phyloP scores from a whole-genome alignment of 1,140 invertebrate species.

The Muscidifurax raptorellus region DNA sequence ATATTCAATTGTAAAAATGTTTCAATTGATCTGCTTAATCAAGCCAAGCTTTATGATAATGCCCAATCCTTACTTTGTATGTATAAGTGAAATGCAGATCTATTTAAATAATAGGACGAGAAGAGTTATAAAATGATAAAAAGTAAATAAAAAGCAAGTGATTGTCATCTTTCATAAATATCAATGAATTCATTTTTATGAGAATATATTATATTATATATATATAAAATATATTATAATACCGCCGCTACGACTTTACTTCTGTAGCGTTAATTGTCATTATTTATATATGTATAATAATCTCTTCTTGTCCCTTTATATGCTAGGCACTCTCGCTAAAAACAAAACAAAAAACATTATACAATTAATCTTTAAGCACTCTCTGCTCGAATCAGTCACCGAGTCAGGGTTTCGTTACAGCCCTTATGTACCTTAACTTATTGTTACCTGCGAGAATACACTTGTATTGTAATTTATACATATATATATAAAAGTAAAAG shows the following conservation, averaged over 20 bases:
- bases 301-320: constrained; percentile 51
- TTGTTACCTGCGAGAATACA: constrained; percentile 47
- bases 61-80: constrained; percentile 42
- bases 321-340: constrained; percentile 34
- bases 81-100: constrained; percentile 40
- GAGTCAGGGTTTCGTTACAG: constrained; percentile 46
- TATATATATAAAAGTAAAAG: constrained; percentile 30
- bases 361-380: constrained; percentile 44
- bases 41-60: constrained; percentile 47
- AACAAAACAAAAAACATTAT: constrained; percentile 42
- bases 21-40: constrained; percentile 8
- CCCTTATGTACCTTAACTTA: constrained; percentile 50
- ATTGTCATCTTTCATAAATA: constrained; percentile 50
- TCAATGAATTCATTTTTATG: constrained; percentile 50
- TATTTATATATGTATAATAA: constrained; percentile 40
- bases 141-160: constrained; percentile 41
- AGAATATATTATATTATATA: constrained; percentile 43
- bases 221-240: constrained; percentile 25
- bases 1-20: constrained; percentile 22
- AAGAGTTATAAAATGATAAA: constrained; percentile 43
- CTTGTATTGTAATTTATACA: constrained; percentile 49
- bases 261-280: constrained; percentile 29
- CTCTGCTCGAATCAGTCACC: constrained; percentile 45
- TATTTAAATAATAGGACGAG: constrained; percentile 51
- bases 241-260: constrained; percentile 29